phyloP scores from a whole-genome alignment of 2,888 invertebrate species.

The Andrena chrysosceles region DNA sequence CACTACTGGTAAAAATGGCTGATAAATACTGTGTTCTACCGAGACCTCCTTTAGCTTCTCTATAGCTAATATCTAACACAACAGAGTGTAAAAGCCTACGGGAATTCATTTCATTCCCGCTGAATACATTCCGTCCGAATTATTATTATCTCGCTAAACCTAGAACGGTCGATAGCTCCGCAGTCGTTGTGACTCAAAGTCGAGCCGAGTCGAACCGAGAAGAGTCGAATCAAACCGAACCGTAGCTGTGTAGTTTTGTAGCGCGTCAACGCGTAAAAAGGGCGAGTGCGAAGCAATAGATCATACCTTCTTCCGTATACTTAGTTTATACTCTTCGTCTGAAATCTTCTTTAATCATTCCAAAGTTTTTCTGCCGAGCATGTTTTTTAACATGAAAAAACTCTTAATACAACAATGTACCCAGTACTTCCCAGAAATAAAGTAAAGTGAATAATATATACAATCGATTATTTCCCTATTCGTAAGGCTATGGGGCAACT shows the following conservation, averaged over 20 bases:
- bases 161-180: constrained; percentile 73
- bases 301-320: constrained; percentile 35
- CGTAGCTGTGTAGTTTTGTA: constrained; percentile 60
- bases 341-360: constrained; percentile 3
- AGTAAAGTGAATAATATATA: no score
- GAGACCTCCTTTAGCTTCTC: neutral
- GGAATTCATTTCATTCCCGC: constrained; percentile 63
- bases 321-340: neutral
- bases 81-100: constrained; percentile 27
- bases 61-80: constrained; percentile 28
- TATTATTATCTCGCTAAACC: constrained; percentile 73
- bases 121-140: constrained; percentile 70
- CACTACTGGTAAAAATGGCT: neutral
- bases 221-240: constrained; percentile 65
- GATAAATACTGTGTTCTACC: neutral
- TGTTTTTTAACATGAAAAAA: no score
- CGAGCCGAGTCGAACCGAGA: constrained; percentile 69
- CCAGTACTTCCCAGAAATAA: no score
- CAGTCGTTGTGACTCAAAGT: constrained; percentile 71
- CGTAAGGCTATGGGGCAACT: no score
- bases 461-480: no score
- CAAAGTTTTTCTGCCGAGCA: no score
- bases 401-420: no score
- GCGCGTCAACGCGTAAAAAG: constrained; percentile 66
- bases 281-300: constrained; percentile 56